These are phyloP conservation scores for Neosilurus hyrtlii DNA, from an alignment of 2,797 vertebrate species.

Conservation along the genomic window DNA sequence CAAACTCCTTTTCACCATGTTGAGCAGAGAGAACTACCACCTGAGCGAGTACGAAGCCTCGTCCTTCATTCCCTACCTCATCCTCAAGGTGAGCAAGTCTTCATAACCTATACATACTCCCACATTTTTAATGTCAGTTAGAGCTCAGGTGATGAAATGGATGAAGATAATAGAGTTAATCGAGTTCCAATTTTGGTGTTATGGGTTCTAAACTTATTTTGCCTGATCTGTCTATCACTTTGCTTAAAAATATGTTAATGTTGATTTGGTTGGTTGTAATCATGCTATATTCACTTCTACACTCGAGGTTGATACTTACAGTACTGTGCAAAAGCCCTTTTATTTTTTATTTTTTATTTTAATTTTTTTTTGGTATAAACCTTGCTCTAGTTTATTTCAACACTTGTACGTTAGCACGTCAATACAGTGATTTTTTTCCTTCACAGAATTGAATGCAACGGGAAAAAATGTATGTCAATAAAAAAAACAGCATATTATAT, in stretches of 20 bases:
- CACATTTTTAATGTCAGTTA: too few relatives aligned
- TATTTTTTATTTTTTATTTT: too few relatives aligned
- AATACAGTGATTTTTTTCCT: too few relatives aligned
- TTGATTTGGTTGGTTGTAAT: neutral
- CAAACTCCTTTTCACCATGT: slow-evolving; percentile 87
- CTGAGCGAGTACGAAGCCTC: slow-evolving; percentile 92
- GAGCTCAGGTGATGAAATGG: neutral
- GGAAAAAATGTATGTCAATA: too few relatives aligned
- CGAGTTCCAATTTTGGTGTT: neutral
- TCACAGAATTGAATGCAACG: too few relatives aligned
- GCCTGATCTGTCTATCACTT: neutral
- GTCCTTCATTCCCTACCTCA: slow-evolving; percentile 93
- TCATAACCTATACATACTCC: neutral
- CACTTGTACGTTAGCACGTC: too few relatives aligned
- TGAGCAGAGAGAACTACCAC: slow-evolving; percentile 88
- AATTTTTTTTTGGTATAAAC: too few relatives aligned
- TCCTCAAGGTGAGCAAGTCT: slow-evolving; percentile 79
- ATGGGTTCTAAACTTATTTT: neutral
- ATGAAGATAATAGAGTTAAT: neutral
- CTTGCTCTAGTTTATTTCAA: too few relatives aligned
- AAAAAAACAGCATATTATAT: too few relatives aligned
- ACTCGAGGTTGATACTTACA: neutral
- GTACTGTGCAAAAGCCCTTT: too few relatives aligned
- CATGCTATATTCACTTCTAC: neutral
- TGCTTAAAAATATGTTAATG: neutral